Conservation (phyloP, 2,888 invertebrate species). For the Nemurella pictetii region DNA sequence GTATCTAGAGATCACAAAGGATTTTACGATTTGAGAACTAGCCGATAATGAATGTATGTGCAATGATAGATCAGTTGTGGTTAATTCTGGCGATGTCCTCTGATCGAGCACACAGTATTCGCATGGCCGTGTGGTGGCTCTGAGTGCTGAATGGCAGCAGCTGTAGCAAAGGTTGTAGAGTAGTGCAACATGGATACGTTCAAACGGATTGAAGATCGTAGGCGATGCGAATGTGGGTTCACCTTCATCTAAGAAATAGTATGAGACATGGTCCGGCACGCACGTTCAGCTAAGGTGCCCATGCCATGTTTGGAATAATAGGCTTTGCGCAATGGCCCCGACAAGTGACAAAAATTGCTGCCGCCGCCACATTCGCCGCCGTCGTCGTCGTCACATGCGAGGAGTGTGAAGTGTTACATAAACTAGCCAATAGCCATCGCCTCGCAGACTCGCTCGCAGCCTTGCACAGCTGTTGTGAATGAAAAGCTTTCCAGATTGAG, state of each 20-base stretch:
- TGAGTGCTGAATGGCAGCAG: background rate
- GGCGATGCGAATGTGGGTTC: background rate
- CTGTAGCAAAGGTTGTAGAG: background rate
- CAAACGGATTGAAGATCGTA: background rate
- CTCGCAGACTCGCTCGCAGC: background rate
- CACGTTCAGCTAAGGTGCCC: background rate
- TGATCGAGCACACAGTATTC: background rate
- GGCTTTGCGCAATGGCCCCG: background rate
- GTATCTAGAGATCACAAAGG: background rate
- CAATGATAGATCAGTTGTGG: background rate
- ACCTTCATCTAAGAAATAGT: background rate
- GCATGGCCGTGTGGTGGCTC: background rate
- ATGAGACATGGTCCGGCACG: background rate
- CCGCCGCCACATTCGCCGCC: too few species aligned
- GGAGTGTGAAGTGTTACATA: background rate
- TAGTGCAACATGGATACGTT: too few species aligned
- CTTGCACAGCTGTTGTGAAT: background rate
- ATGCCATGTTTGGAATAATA: background rate
- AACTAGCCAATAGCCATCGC: too few species aligned
- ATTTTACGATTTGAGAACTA: background rate
- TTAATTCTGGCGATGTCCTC: background rate
- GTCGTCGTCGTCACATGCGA: background rate
- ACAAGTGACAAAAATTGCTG: too few species aligned
- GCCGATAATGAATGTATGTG: background rate
- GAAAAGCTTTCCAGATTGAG: background rate